Evolutionary conservation across 2,797 vertebrate species (phyloP), one percentile per base, ranked within the genome.

Genomic region (Anguilla obscura): DNA sequence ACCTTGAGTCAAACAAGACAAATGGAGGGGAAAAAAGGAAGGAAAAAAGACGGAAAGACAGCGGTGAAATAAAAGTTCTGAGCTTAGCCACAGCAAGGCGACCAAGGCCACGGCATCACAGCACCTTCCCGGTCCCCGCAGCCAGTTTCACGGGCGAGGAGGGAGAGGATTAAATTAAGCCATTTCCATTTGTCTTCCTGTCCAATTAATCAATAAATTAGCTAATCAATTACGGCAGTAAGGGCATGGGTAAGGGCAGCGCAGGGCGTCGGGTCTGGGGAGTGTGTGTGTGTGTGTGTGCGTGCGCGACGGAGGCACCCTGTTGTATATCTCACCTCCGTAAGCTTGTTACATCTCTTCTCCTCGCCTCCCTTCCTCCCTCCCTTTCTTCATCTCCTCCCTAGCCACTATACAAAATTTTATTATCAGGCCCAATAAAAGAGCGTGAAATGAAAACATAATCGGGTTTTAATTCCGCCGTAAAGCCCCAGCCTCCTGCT

Each of bases 401-500:
- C 87, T 18, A 88, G 30, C 74, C 88, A 33, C 91, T 91, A 79
- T 74, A 91, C 89, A 83, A 90, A 86, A 85, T 92, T 91, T 90
- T 90, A 93, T 93, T 90, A 93, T 93, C 86, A 60, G 90, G 58
- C 89, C 90, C 91, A 93, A 93, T 93, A 92, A 94, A 94, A 93
- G 90, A 93, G 91, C 90, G 88, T 96, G 94, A 95, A 95, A 95
- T 95, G 92, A 95, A 95, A 95, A 92, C 92, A 94, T 94, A 95
- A 95, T 95, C 93, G 93, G 90, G 92, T 94, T 95, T 95, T 95
- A 95, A 96, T 95, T 94, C 92, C 88, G 91, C 90, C 86, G 89
- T 90, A 90, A 91, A 92, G 92, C 87, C 89, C 83, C 89, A 88
- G 89, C 89, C 92, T 89, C 87, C 90, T 88, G 52, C 90, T 90